Base-by-base conservation (phyloP, 2,113 vertebrate species). In the Dicerorhinus sumatrensis region DNA sequence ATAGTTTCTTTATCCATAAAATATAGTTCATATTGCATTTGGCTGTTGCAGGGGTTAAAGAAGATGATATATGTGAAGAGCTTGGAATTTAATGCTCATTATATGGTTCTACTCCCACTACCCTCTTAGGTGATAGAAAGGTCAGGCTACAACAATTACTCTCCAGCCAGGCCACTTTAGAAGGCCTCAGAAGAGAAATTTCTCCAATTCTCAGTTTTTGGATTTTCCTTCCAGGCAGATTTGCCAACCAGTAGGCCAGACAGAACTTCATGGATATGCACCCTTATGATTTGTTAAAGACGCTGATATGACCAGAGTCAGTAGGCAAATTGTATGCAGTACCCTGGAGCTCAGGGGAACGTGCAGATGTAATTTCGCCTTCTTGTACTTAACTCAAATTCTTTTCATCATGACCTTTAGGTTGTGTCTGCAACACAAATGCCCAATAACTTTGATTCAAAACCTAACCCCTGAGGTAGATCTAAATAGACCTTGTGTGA, bases 391-490 rank as follows among this genome's bases (percentile, higher is more conserved):
- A 79, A 70, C 8, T 73, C 31, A 60, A 63, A 69, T 91, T 85
- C 27, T 65, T 84, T 91, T 84, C 21, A 39, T 63, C 0, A 8
- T 91, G 27, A 91, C 5, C 25, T 85, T 91, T 89, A 31, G 33
- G 46, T 93, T 81, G 86, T 91, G 12, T 94, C 67, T 95, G 58
- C 17, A 81, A 76, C 21, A 42, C 6, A 96, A 90, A 81, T 79
- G n/a, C 33, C 21, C 69, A 33, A 4, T 89, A 76, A 67, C 29
- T 3, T 29, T 79, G 18, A 46, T 95, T 95, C 6, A 83, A 56
- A 80, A 73, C 6, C 16, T 60, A n/a, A 69, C 17, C 5, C 3
- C 3, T 0, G 0, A 42, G 31, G 33, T 62, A 58, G 23, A 54
- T 84, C 60, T 60, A 42, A 77, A 76, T n/a, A 60, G 62, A 39